These are phyloP conservation scores for Miichthys miiuy DNA, from an alignment of 2,797 vertebrate genomes.

Conservation along the genomic window DNA sequence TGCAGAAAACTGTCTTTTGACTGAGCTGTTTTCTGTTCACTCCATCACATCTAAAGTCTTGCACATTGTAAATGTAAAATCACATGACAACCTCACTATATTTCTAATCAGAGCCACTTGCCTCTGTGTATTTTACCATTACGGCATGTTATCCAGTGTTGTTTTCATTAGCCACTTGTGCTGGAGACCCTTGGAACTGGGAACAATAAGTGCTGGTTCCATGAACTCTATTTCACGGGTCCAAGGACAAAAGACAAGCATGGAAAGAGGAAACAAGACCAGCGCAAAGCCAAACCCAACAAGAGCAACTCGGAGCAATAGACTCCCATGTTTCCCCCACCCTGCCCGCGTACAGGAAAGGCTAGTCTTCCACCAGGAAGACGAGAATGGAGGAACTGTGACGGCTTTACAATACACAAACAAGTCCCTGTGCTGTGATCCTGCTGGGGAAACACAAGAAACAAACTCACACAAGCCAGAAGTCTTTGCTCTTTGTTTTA, in stretches of 20 bases:
- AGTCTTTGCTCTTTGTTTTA: conserved; percentile 27
- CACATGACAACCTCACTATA: not conserved
- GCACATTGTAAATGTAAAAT: not conserved
- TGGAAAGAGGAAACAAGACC: conserved; percentile 78
- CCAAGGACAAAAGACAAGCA: conserved; percentile 75
- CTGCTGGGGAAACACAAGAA: conserved; percentile 1
- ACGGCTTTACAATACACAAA: conserved; percentile 64
- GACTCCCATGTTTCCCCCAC: conserved; percentile 37
- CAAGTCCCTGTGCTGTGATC: conserved; percentile 51
- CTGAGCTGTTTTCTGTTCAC: not conserved
- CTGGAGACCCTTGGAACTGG: conserved; percentile 58
- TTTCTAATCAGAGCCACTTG: not conserved
- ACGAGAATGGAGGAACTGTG: conserved; percentile 49
- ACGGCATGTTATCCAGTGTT: conserved; percentile 39
- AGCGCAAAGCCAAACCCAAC: conserved; percentile 70
- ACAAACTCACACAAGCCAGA: conserved; percentile 22
- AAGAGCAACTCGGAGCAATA: conserved; percentile 41
- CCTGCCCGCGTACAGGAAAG: conserved; percentile 66
- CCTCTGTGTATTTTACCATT: conserved; percentile 19
- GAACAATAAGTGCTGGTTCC: conserved; percentile 74
- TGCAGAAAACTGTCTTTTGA: conserved; percentile 8
- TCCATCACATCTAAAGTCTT: not conserved
- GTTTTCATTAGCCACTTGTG: conserved; percentile 60
- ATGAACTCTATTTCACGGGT: conserved; percentile 63
- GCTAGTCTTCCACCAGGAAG: conserved; percentile 63